Evolutionary conservation across 2,797 vertebrate genomes (phyloP).

Genomic region (Hydrocynus forskahlii): DNA sequence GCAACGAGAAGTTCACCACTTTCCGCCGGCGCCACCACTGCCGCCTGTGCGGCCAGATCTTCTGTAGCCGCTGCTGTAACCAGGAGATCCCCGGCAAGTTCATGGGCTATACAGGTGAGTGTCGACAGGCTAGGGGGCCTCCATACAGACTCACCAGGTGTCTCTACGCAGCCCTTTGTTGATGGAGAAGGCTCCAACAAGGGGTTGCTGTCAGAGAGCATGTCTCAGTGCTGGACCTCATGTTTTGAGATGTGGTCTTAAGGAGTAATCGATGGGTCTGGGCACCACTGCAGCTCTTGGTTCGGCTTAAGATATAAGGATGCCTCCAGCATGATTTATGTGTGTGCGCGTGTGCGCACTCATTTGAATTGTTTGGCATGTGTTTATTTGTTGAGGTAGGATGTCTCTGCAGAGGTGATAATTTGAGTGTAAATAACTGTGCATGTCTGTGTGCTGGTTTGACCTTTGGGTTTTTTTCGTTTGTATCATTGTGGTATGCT

Average conservation of each 20-base stretch:
- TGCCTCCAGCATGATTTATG: slow-evolving; percentile 30
- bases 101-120: slow-evolving; percentile 96
- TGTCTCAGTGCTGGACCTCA: neutral
- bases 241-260: neutral
- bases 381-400: neutral
- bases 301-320: slow-evolving; percentile 44
- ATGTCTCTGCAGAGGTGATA: neutral
- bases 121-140: neutral
- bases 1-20: slow-evolving; percentile 98
- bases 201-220: slow-evolving; percentile 16
- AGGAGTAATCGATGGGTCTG: neutral
- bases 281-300: neutral
- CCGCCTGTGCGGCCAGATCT: slow-evolving; percentile 96
- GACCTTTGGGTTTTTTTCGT: neutral
- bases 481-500: no score
- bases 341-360: neutral
- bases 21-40: slow-evolving; percentile 97
- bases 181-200: neutral
- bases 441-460: neutral
- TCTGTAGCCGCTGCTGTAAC: slow-evolving; percentile 98
- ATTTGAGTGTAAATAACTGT: neutral
- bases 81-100: slow-evolving; percentile 99
- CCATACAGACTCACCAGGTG: neutral
- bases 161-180: neutral
- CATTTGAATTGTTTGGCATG: neutral